Evolutionary conservation across 2,113 vertebrate species (phyloP).

Genomic region (Gallinago jamesoni): DNA sequence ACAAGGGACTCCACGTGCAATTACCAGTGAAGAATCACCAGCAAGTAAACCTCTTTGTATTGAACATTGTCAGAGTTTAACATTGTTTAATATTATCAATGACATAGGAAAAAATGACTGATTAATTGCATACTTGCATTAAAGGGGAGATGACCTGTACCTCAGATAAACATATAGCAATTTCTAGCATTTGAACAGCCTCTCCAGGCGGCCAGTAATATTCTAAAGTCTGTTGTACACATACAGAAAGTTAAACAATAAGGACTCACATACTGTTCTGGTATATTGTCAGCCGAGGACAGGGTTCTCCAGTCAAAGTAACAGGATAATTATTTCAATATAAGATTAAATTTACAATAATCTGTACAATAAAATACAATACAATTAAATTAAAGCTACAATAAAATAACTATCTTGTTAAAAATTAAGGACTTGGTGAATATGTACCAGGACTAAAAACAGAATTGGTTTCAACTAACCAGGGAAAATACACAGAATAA

Average conservation of each 20-base stretch:
- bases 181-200: neutral
- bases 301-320: neutral
- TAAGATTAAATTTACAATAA: neutral
- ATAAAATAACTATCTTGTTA: neutral
- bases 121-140: neutral
- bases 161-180: neutral
- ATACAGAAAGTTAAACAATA: neutral
- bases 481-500: neutral
- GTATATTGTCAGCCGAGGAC: neutral
- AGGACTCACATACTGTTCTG: neutral
- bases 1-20: neutral
- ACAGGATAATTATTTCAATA: neutral
- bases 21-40: neutral
- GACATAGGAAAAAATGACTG: neutral
- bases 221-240: neutral
- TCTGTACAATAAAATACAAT: too few relatives aligned
- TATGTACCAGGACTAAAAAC: neutral
- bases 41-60: neutral
- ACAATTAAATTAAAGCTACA: neutral
- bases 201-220: neutral
- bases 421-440: neutral
- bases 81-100: neutral
- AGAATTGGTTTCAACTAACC: neutral
- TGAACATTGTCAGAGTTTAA: neutral
- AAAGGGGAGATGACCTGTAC: neutral